Evolutionary conservation across 2,113 vertebrate genomes (phyloP), one percentile per base, ranked within the genome.

Genomic region (Chaenogobius annularis): DNA sequence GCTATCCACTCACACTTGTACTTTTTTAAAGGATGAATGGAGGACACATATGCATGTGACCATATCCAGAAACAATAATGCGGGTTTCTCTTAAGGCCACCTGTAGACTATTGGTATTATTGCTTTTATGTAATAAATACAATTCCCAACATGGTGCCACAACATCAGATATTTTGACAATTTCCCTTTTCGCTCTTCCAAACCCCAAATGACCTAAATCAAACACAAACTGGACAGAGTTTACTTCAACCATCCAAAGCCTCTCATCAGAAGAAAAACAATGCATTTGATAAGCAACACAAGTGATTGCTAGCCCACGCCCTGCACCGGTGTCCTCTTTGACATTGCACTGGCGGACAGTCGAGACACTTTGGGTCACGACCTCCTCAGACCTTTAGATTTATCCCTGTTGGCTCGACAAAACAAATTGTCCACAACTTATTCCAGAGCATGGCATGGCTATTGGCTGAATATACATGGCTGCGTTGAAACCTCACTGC

Each of bases 361-460:
- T 58, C 70, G 20, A 69, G 68, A 78, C 74, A 14, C 50, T 74
- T 74, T 37, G 64, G 84, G 87, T 84, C 78, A 56, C 26, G 58
- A 86, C 86, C 83, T 73, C 1, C 54, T 22, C 2, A 17, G 43
- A 67, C 75, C 75, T 23, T 64, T 62, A 52, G 23, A 78, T 78
- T 78, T 71, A 54, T 64, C 73, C 14, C 69, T 63, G 50, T 67
- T 70, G 66, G 54, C 14, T 61, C 62, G 69, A 83, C 70, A 66
- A 50, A 56, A 64, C 76, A 73, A 83, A 89, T 88, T 86, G 81
- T 74, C 80, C 50, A 62, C 72, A 81, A 81, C 59, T 85, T 73
- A 90, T 92, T 91, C 86, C 70, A 58, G 69, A 78, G 70, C 89
- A 92, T 85, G 85, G 72, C 79, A 71, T 75, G 70, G 80, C 37